These are phyloP conservation scores for Adrianichthys oophorus DNA, from an alignment of 2,797 vertebrate genomes.

Conservation along the genomic window DNA sequence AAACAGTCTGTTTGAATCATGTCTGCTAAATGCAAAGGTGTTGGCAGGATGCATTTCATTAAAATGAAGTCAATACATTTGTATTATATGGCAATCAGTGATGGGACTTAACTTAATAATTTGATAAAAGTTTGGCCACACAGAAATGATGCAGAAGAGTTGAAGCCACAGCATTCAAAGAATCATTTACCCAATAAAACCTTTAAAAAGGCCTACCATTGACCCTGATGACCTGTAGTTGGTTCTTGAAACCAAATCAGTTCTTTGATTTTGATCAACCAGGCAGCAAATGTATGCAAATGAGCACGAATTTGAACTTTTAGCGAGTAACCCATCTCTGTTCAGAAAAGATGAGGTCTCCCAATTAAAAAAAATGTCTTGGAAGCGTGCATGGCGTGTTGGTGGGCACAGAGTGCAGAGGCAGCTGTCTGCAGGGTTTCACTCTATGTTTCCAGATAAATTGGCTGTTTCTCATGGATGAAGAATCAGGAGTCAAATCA, in stretches of 20 bases:
- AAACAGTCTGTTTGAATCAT: constrained; percentile 1
- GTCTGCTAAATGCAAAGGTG: not conserved
- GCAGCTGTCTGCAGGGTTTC: not conserved
- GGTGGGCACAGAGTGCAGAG: constrained; percentile 12
- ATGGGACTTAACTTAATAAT: too few relatives aligned
- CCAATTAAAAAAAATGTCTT: constrained; percentile 45
- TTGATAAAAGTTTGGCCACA: too few relatives aligned
- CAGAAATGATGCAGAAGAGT: too few relatives aligned
- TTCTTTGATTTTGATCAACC: constrained; percentile 21
- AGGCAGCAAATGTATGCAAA: constrained; percentile 18
- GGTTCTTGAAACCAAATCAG: constrained; percentile 26
- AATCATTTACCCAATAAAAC: too few relatives aligned
- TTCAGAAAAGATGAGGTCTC: constrained; percentile 31
- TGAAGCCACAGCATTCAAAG: too few relatives aligned
- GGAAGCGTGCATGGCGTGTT: constrained; percentile 11
- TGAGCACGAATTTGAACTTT: constrained; percentile 22
- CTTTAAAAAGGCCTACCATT: not conserved
- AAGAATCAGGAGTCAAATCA: too few relatives aligned
- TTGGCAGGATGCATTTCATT: not conserved
- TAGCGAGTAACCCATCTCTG: not conserved
- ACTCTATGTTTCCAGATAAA: constrained; percentile 14
- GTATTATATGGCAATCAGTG: too few relatives aligned
- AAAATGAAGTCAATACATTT: too few relatives aligned
- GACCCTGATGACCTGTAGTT: constrained; percentile 23
- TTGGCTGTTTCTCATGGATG: too few relatives aligned